phyloP scores from a whole-genome alignment of 2,888 invertebrate genomes.

The Metacarcinus magister region DNA sequence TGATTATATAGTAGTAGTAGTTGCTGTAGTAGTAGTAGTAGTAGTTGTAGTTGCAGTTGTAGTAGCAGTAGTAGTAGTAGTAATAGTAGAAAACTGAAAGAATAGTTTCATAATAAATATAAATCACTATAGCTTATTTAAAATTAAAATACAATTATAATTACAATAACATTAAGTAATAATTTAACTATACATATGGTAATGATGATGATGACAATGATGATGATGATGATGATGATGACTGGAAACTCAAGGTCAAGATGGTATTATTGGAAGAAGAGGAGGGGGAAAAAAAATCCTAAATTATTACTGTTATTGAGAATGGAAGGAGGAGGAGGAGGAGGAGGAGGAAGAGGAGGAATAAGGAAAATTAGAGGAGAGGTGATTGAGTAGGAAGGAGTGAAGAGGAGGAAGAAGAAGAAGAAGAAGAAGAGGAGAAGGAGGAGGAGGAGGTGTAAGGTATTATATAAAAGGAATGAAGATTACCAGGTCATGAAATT shows the following conservation, averaged over 20 bases:
- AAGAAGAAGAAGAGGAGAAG: background rate
- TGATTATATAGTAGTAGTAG: background rate
- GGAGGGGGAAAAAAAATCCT: background rate
- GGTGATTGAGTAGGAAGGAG: background rate
- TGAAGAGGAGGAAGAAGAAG: background rate
- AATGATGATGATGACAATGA: background rate
- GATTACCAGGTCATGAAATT: background rate
- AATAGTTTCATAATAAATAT: background rate
- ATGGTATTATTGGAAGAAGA: no score
- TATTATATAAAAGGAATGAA: background rate
- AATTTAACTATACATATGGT: no score
- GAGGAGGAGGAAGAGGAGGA: background rate
- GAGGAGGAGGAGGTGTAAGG: background rate
- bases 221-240: background rate
- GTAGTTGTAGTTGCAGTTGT: background rate
- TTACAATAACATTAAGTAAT: no score
- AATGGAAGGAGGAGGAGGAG: background rate
- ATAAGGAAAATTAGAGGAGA: background rate
- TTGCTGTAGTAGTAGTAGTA: background rate
- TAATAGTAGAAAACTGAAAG: background rate
- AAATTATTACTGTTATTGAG: background rate
- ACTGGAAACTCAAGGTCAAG: background rate
- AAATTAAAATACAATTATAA: no score
- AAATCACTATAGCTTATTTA: no score
- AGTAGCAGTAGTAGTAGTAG: slow-evolving; percentile 3